Conservation (phyloP, 2,888 invertebrate species). For the Epinotia brunnichana region DNA sequence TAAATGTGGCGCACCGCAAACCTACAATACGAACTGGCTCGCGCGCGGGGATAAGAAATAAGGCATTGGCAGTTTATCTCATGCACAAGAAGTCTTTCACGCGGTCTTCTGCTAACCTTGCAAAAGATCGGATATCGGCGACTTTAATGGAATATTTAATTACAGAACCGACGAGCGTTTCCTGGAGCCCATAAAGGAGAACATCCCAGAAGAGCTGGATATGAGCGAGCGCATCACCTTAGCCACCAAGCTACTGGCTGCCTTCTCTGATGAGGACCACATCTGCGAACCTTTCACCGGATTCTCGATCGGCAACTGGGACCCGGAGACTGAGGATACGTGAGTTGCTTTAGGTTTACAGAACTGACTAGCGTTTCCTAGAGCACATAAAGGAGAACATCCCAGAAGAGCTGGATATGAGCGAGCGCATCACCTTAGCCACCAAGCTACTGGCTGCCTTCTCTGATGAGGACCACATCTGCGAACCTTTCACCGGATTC, state of each 20-base stretch:
- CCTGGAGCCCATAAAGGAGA: slow-evolving; percentile 70
- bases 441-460: slow-evolving; percentile 63
- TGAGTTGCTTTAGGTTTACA: slow-evolving; percentile 55
- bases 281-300: slow-evolving; percentile 85
- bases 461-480: slow-evolving; percentile 74
- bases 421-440: slow-evolving; percentile 59
- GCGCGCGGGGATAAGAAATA: too few species aligned
- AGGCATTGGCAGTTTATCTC: too few species aligned
- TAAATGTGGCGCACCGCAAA: too few species aligned
- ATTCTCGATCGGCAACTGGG: slow-evolving; percentile 86
- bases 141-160: too few species aligned
- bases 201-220: slow-evolving; percentile 64
- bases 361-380: slow-evolving; percentile 72
- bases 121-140: too few species aligned
- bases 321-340: slow-evolving; percentile 78
- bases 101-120: too few species aligned
- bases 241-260: slow-evolving; percentile 60
- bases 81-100: too few species aligned
- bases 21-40: too few species aligned
- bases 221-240: slow-evolving; percentile 60
- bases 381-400: slow-evolving; percentile 69
- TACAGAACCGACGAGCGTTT: slow-evolving; percentile 74
- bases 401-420: slow-evolving; percentile 64
- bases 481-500: slow-evolving; percentile 85
- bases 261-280: slow-evolving; percentile 64